Evolutionary conservation across 2,113 vertebrate species (phyloP), one percentile per base, ranked within the genome.

Genomic region (Tretioscincus oriximinensis): DNA sequence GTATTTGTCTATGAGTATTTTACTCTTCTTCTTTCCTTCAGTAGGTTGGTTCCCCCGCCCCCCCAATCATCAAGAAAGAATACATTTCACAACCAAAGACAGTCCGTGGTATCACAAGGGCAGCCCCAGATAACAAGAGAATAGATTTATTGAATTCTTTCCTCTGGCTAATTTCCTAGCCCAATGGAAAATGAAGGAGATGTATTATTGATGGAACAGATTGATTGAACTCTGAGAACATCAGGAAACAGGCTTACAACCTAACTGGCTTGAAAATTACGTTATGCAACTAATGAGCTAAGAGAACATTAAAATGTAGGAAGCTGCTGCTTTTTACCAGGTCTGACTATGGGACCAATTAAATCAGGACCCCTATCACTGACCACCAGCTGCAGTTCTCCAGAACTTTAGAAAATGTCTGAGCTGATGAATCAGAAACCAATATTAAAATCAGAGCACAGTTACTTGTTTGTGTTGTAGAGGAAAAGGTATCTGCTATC

Each of bases 11-110:
- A 87, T 16, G 0, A 86, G 83, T 88, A 73, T 63, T 5, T 7
- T 22, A 81, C 68, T 77, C 66, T 76, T 20, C 31, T 58, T 20
- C 81, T 71, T 77, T 69, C 77, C 21, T 41, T 54, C 6, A 77
- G 26, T 7, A 47, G 71, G 11, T 72, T 80, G 76, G 81, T 68
- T 83, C 80, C 31, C 41, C 86, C 67, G 31, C 69, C 21, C 86
- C 67, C 41, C 69, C 21, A 60, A 8, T 31, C 35, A n/a, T 18
- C 60, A n/a, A 31, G n/a, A 35, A 45, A 78, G 54, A 66, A 83
- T 60, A 81, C 16, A 68, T 22, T 83, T 18, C 14, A 24, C n/a
- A 16, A 79, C 61, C 74, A 45, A 49, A 11, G 22, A 72, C 31
- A 28, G 29, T 66, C 26, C 63, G n/a, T 24, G 54, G 60, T 65